Base-by-base conservation (phyloP, 2,888 invertebrate species). In the Yponomeuta malinellus region DNA sequence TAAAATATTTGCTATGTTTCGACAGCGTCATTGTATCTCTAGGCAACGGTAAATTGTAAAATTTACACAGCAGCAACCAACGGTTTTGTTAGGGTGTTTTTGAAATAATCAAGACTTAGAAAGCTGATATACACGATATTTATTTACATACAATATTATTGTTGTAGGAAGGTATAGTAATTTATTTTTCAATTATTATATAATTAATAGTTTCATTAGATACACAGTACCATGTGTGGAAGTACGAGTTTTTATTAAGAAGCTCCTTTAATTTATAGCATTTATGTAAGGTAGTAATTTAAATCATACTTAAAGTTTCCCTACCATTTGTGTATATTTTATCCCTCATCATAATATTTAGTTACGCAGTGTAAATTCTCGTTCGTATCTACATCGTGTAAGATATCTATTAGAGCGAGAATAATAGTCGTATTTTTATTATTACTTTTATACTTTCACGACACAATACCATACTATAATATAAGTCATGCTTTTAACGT, bases 111-210 rank as follows among this genome's bases (percentile, higher is more conserved):
- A 71, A 71, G 70, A 80, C 78, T 81, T 78, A 76, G 73, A 67
- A 77, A 78, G 84, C 85, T 83, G 86, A 83, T 88, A 86, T 84
- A 86, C 83, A 82, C 82, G 79, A 81, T 81, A 79, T 88, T 88
- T 88, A 88, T 89, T 86, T 87, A 80, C 79, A 87, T 84, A 79
- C 66, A 72, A 71, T 71, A 69, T 71, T 69, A 70, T 72, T 75
- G 75, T 76, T 73, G 73, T 76, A 79, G 76, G 80, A 76, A 77
- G 75, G 78, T 80, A 80, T 63, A 69, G 70, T 68, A 48, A 2
- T 67, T 29, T 67, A 48, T 37, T 67, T 29, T 67, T 67, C 29
- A 15, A 1, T 12, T 59, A 15, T 59, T 15, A 15, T 59, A 59
- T 59, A 4, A 59, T 65, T 65, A 31, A 65, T 65, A 65, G 31